Evolutionary conservation across 1,140 invertebrate species (phyloP), one percentile per base, ranked within the genome.

Genomic region (Oreohelix idahoensis): DNA sequence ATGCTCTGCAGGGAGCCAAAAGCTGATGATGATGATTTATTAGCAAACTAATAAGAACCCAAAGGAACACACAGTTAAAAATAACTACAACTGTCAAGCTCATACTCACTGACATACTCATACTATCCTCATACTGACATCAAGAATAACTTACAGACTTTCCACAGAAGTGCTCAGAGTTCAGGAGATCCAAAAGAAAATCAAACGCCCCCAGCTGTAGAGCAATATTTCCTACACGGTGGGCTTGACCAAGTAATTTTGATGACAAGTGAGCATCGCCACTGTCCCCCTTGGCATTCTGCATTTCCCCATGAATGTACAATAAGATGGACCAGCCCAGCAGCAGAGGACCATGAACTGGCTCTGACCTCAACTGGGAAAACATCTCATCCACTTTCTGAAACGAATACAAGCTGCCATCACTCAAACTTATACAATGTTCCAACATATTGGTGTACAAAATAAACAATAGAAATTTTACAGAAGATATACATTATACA

Each of bases 271-370:
- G 26, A 75, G 17, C 15, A 1, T 81, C 73, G 5, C 38, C 42
- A 5, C 39, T 29, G n/a, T 45, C 63, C 32, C 45, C 69, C 39
- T 84, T 87, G 0, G 84, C 84, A 0, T 83, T 76, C 20, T 87
- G 87, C 17, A 49, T 58, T 4, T 88, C 85, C 15, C 83, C 45
- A 69, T 79, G 85, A 1, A 91, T 51, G 63, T 90, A 89, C 23
- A 89, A 83, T 26, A 92, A 84, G 13, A 92, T 86, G 36, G 92
- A 86, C 92, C 93, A 93, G 26, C 84, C 86, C 32, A 93, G 81
- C 0, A 93, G 85, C n/a, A 93, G 63, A n/a, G 92, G 91, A 0
- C 90, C 87, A 86, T 93, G 92, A 20, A 86, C 81, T 29, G 83
- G 82, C 42, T 88, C 86, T 20, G 83, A 84, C 1, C 90, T 90